Evolutionary conservation across 2,888 invertebrate species (phyloP), one percentile per base, ranked within the genome.

Genomic region (Patella pellucida): DNA sequence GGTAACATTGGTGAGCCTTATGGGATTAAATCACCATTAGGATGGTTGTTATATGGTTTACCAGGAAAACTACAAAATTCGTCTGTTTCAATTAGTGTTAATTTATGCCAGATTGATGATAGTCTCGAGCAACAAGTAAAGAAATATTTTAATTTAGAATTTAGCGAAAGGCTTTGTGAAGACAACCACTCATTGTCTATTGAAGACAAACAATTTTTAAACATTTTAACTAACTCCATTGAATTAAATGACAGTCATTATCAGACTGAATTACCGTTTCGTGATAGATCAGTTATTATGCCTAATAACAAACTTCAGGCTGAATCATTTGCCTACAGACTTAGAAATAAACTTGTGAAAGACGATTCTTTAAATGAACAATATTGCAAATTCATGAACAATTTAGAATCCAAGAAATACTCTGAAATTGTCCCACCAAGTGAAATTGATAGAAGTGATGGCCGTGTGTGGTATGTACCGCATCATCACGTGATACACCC

Each of bases 91-190:
- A 72, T 67, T 27, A 15, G 14, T 7, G 54, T 71, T 1, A 19
- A 78, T 23, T 78, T 76, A 27, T 51, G 74, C 3, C 9, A 71
- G 3, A 19, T 75, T 15, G 9, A 96, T 95, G 73, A 97, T 92
- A 11, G 97, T 96, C 68, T 95, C 94, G 78, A 97, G 95, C 91
- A 96, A 96, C 84, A 97, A 93, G 27, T 95, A 93, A 90, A 88
- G 96, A 94, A 74, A 95, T 73, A 77, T 14, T 79, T 77, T 77
- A 52, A 79, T n/a, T n/a, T n/a, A n/a, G n/a, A n/a, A n/a, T n/a
- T n/a, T n/a, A n/a, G n/a, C n/a, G n/a, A n/a, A n/a, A 15, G n/a
- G n/a, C 19, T 50, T 92, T 91, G 97, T 97, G 82, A 97, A 95
- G 72, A 95, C 92, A 67, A 96, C 92, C 77, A 95, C 95, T 73